Conservation (phyloP, 2,797 vertebrate genomes). For the Paguma larvata region DNA sequence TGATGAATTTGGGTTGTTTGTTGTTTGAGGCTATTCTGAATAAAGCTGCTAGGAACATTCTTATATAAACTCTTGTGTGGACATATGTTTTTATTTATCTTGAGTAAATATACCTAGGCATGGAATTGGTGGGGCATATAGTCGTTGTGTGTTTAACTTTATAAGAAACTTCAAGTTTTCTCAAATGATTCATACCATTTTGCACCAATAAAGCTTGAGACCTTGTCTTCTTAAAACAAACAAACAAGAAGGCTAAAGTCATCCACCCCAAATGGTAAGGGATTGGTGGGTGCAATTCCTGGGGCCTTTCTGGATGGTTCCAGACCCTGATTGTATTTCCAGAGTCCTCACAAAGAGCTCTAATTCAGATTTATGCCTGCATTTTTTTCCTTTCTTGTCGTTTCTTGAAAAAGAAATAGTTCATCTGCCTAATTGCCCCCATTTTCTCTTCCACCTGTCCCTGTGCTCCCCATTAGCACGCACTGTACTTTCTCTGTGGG, state of each 20-base stretch:
- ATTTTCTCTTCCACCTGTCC: not conserved
- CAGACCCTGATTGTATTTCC: not conserved
- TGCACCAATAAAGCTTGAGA: not conserved
- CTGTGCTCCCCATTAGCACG: not conserved
- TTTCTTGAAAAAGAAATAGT: conserved; percentile 2
- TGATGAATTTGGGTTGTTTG: not conserved
- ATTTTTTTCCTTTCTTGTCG: not conserved
- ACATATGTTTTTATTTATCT: not conserved
- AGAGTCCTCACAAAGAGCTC: not conserved
- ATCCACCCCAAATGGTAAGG: not conserved
- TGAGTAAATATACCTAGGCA: not conserved
- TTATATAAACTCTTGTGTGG: not conserved
- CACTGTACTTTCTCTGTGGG: conserved; percentile 43
- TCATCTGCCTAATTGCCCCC: not conserved
- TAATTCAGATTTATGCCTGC: not conserved
- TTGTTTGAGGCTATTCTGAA: not conserved
- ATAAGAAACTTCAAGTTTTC: not conserved
- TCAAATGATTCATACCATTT: not conserved
- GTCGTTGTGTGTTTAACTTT: not conserved
- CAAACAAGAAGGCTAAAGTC: not conserved
- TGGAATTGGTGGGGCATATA: not conserved
- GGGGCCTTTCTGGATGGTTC: not conserved
- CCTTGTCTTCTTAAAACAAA: not conserved
- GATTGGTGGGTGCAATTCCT: not conserved
- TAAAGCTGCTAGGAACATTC: not conserved